Evolutionary conservation across 1,140 invertebrate species (phyloP), one percentile per base, ranked within the genome.

Genomic region (Aphelinus atriplicis): DNA sequence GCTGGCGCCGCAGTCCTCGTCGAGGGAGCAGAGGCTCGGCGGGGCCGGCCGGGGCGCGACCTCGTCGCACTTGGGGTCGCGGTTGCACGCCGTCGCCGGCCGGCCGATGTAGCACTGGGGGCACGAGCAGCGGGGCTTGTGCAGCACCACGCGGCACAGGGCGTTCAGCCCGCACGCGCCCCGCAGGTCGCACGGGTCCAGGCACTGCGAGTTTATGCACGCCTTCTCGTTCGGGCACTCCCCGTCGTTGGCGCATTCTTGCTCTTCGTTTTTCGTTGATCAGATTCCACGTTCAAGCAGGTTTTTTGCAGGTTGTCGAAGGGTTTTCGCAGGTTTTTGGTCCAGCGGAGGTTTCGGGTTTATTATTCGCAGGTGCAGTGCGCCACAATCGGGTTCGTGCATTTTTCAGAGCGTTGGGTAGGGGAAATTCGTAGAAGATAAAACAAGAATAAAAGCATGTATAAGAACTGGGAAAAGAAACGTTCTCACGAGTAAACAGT

Each of bases 221-320:
- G 95, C 94, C 90, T 95, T 95, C 88, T 96, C 95, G 88, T 93
- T 93, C 77, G 95, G 92, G 90, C 96, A 97, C 89, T 96, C 95
- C 89, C 91, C 90, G 91, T 97, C 95, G 86, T 92, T 93, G 88
- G 93, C 93, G 90, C 96, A 97, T 92, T 95, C 93, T 90, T 93
- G 93, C 90, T 95, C 94, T 95, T 92, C 3, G 43, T 76, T 78
- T 55, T 26, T 26, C 26, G 26, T 26, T 26, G 0, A 26, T 26
- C 26, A 26, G 26, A 26, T 26, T 26, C 26, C 26, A 26, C 26
- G 26, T 26, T 26, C 26, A 26, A 26, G 26, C 26, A 26, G 26
- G 26, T 26, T 50, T 65, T 70, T 74, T 67, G 69, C 67, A 66
- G 47, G 73, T 79, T 55, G 76, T 53, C 66, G 69, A 58, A 55